Conservation (phyloP, 2,797 vertebrate species). For the Vireo griseus region DNA sequence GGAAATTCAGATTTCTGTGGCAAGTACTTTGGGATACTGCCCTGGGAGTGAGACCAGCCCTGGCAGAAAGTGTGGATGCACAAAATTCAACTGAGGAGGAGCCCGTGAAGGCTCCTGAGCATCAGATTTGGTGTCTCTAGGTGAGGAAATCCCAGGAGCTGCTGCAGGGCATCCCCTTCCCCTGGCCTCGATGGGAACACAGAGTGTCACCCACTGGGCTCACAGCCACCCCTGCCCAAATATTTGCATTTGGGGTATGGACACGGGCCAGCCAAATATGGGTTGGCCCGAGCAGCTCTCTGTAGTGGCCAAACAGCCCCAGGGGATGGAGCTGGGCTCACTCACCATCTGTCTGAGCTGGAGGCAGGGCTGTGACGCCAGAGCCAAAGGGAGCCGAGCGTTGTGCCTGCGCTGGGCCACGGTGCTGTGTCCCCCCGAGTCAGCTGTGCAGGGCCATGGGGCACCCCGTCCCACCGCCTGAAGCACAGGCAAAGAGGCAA, state of each 20-base stretch:
- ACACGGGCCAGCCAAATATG: neutral
- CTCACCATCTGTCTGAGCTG: neutral
- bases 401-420: accelerated
- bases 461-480: accelerated
- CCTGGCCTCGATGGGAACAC: accelerated
- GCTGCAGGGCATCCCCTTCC: neutral
- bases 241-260: neutral
- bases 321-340: neutral
- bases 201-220: neutral
- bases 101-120: neutral
- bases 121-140: neutral
- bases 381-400: neutral
- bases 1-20: neutral
- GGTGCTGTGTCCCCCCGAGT: accelerated
- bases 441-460: neutral
- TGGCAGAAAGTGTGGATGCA: neutral
- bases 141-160: neutral
- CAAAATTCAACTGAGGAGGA: neutral
- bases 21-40: neutral
- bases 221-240: neutral
- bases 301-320: neutral
- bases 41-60: neutral
- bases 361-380: neutral
- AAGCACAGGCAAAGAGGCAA: neutral
- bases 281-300: neutral